phyloP scores from a whole-genome alignment of 2,888 invertebrate species.

The Drosophila mimica region DNA sequence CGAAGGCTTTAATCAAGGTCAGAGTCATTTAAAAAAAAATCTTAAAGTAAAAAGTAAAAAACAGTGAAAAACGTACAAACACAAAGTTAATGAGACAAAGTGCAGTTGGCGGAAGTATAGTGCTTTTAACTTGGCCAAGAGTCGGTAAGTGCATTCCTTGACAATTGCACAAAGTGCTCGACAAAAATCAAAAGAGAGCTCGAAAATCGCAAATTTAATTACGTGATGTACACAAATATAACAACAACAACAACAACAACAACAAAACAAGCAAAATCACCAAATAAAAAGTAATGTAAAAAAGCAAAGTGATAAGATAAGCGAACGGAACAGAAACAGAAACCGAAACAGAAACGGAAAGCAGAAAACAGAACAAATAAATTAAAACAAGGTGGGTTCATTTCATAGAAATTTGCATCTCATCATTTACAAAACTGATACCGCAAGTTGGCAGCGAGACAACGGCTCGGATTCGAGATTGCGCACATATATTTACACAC shows the following conservation, averaged over 20 bases:
- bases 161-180: slow-evolving; percentile 8
- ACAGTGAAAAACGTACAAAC: not conserved
- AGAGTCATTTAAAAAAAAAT: not conserved
- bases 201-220: slow-evolving; percentile 57
- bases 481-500: not conserved
- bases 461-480: slow-evolving; percentile 8
- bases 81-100: slow-evolving; percentile 16
- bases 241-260: not conserved
- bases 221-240: slow-evolving; percentile 9
- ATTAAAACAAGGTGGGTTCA: slow-evolving; percentile 54
- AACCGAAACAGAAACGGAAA: not conserved
- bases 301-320: slow-evolving; percentile 60
- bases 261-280: slow-evolving; percentile 4
- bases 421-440: slow-evolving; percentile 2
- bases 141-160: not conserved
- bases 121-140: slow-evolving; percentile 15
- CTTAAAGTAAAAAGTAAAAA: slow-evolving; percentile 10
- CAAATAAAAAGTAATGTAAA: slow-evolving; percentile 1
- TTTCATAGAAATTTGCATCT: slow-evolving; percentile 52
- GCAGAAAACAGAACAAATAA: not conserved
- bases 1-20: slow-evolving; percentile 61
- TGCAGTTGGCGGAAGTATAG: slow-evolving; percentile 21
- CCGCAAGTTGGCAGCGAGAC: slow-evolving; percentile 14
- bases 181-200: slow-evolving; percentile 19
- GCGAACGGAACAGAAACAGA: slow-evolving; percentile 21